phyloP scores from a whole-genome alignment of 2,797 vertebrate species.

The Anabas testudineus region DNA sequence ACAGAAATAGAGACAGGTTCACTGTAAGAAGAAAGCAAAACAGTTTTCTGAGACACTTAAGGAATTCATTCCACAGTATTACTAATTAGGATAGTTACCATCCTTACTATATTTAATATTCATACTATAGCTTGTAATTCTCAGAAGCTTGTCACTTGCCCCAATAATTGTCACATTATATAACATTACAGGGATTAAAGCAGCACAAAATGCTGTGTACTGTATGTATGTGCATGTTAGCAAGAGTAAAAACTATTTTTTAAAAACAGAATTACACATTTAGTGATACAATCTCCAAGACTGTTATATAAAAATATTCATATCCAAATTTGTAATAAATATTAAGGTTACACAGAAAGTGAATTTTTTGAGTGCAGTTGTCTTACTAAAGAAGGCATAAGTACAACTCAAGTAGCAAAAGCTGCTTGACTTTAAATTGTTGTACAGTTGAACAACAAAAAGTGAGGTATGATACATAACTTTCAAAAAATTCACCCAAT shows the following conservation, averaged over 20 bases:
- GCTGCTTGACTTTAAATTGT: conserved; percentile 1
- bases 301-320: not conserved
- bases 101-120: not conserved
- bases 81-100: not conserved
- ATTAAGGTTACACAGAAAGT: conserved; percentile 3
- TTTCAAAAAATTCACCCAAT: not conserved
- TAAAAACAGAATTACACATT: not conserved
- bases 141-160: conserved; percentile 45
- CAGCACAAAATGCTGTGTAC: no score
- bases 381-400: not conserved
- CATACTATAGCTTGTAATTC: conserved; percentile 28
- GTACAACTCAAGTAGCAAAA: not conserved
- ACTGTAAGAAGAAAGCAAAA: not conserved
- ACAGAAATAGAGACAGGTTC: conserved; percentile 16
- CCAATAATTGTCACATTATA: not conserved
- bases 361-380: not conserved
- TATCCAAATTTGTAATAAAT: conserved; percentile 19
- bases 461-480: conserved; percentile 13
- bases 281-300: not conserved
- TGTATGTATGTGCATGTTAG: not conserved
- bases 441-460: conserved; percentile 15
- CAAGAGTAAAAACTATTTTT: not conserved
- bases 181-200: not conserved
- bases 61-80: not conserved
- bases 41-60: not conserved